Evolutionary conservation across 1,140 invertebrate species (phyloP).

Genomic region (Protaetia brevitarsis): DNA sequence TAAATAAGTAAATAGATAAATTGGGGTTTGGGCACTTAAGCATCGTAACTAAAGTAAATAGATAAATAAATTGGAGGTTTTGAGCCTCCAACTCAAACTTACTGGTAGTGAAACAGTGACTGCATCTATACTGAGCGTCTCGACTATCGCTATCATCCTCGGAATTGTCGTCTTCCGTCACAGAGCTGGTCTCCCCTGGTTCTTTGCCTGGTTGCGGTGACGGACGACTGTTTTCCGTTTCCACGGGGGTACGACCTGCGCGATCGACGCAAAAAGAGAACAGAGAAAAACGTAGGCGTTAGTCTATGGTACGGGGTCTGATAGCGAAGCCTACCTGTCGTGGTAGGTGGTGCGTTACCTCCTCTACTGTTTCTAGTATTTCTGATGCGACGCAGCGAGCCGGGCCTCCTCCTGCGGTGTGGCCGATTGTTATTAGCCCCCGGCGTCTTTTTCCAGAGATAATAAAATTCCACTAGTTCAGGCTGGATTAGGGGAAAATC

Average conservation of each 20-base stretch:
- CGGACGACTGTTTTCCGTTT: slow-evolving; percentile 56
- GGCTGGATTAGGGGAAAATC: no score
- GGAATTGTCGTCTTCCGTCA: slow-evolving; percentile 87
- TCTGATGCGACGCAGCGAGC: slow-evolving; percentile 83
- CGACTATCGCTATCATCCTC: slow-evolving; percentile 91
- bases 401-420: slow-evolving; percentile 82
- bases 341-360: slow-evolving; percentile 51
- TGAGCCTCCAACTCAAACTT: slow-evolving; percentile 36
- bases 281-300: neutral
- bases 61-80: neutral
- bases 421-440: slow-evolving; percentile 92
- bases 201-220: slow-evolving; percentile 59
- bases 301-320: slow-evolving; percentile 58
- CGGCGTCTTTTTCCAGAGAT: slow-evolving; percentile 99
- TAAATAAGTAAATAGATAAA: no score
- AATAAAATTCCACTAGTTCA: slow-evolving; percentile 98
- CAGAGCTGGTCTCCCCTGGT: slow-evolving; percentile 78
- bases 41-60: no score
- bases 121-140: slow-evolving; percentile 55
- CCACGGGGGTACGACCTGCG: slow-evolving; percentile 42
- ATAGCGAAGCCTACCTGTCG: slow-evolving; percentile 39
- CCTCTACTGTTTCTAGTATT: slow-evolving; percentile 68
- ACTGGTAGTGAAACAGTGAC: slow-evolving; percentile 65
- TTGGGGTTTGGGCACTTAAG: no score
- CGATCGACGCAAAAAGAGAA: slow-evolving; percentile 27